Evolutionary conservation across 1,140 invertebrate genomes (phyloP), one percentile per base, ranked within the genome.

Genomic region (Cyrtorhinus lividipennis): DNA sequence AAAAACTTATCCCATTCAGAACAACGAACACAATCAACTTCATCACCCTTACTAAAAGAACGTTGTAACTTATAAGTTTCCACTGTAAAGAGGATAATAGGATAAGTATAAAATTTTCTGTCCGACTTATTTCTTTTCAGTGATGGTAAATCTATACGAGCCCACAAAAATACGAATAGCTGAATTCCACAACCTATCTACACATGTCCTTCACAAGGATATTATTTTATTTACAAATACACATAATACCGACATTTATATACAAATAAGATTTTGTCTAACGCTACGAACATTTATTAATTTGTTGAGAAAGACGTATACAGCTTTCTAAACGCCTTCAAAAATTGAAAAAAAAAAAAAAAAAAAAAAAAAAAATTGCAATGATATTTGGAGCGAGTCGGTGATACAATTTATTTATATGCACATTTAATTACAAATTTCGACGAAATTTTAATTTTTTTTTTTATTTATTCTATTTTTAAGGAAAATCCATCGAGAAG

Each of bases 161-260:
- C 56, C 22, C 48, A 53, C 48, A 22, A 53, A 53, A 53, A 53
- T 53, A 53, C n/a, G n/a, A n/a, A n/a, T 53, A 22, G 48, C 10
- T 53, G 10, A 12, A 22, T 64, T 64, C 62, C 30, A 64, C 30
- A 59, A 64, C 56, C 62, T 48, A 64, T 64, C 62, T 46, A 64
- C 62, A 25, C n/a, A 53, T 64, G 23, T 59, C 57, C 62, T 26
- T 48, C 15, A 25, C 15, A 18, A 10, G 23, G 3, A 25, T 2
- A 24, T 23, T 59, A 30, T 24, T n/a, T n/a, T 56, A 56, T 59
- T 13, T 24, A 59, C 57, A 59, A 24, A n/a, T n/a, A n/a, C n/a
- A n/a, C n/a, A n/a, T 59, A 59, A 3, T 8, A 59, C 48, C 18
- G 26, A 64, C 57, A 59, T 64, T n/a, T n/a, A 64, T 59, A 59